Base-by-base conservation (phyloP, 2,113 vertebrate species). In the Lophotis ruficrista region DNA sequence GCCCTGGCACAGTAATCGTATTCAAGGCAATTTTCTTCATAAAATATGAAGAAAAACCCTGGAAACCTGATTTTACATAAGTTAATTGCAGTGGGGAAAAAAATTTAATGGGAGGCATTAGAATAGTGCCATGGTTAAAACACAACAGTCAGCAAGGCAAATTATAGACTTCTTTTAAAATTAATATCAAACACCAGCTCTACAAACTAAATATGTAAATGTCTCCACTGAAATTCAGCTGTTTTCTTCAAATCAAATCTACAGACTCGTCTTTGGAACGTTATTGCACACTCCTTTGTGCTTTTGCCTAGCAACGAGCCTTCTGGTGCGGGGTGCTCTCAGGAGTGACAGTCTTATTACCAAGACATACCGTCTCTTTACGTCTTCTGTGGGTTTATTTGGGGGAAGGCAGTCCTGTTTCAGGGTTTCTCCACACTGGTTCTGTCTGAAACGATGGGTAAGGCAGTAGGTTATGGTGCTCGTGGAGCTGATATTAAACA, bases 221-320 rank as follows among this genome's bases (percentile, higher is more conserved):
- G 58, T 38, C 76, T 68, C 22, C 6, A 31, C 89, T 91, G 88
- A 88, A 94, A 86, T 53, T 80, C 68, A 66, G 19, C 51, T 89
- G 66, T 72, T 95, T 93, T 45, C 83, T 91, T 56, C 65, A 81
- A 90, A 80, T 87, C 78, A 72, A 65, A 93, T 66, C 43, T 85
- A 60, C 91, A 93, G 87, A 33, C 53, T 93, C 73, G 19, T 79
- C 64, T 86, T 66, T 23, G 48, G 69, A 94, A 48, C 1, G 0
- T 69, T 66, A n/a, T 79, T 65, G 62, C 6, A 13, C 35, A 48
- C 38, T 51, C 51, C 57, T 95, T 94, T 94, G 90, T 95, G 91
- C 87, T 65, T 94, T 92, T 94, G 94, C 93, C 70, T 96, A 97
- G 96, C 94, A 97, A 96, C 93, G 47, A 97, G 87, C 62, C 41